Evolutionary conservation across 2,888 invertebrate genomes (phyloP).

Genomic region (Eilema caniola): DNA sequence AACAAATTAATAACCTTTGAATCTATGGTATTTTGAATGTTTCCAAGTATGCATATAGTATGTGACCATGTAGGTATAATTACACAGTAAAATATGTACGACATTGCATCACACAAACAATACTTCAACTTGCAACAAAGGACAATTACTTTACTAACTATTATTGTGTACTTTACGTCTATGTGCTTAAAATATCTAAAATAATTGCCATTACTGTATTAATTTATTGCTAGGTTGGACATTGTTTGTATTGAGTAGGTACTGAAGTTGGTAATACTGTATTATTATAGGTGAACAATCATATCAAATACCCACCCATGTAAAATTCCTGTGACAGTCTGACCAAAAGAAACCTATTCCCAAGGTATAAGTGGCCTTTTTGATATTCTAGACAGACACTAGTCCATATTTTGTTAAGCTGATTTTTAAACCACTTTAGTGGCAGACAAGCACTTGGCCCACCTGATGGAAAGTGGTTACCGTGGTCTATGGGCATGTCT

Average conservation of each 20-base stretch:
- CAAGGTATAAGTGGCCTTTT: neutral
- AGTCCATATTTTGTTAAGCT: neutral
- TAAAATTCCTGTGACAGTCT: too few relatives aligned
- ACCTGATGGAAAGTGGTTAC: too few relatives aligned
- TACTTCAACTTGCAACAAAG: conserved; percentile 35
- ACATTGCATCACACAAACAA: conserved; percentile 28
- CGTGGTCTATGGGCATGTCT: too few relatives aligned
- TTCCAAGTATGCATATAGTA: neutral
- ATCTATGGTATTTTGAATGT: neutral
- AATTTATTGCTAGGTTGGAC: neutral
- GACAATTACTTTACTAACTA: conserved; percentile 21
- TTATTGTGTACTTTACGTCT: conserved; percentile 14
- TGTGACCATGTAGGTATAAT: conserved; percentile 9
- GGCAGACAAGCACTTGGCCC: too few relatives aligned
- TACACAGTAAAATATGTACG: conserved; percentile 20
- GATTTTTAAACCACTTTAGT: too few relatives aligned
- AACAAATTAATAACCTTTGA: neutral
- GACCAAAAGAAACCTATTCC: neutral
- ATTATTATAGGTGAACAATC: neutral
- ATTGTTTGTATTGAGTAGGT: neutral
- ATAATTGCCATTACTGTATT: conserved; percentile 11
- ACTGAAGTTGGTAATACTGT: neutral
- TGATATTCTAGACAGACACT: neutral
- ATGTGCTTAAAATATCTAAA: conserved; percentile 11
- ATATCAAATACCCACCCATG: neutral